Conservation (phyloP, 2,797 vertebrate genomes). For the Denticeps clupeoides region DNA sequence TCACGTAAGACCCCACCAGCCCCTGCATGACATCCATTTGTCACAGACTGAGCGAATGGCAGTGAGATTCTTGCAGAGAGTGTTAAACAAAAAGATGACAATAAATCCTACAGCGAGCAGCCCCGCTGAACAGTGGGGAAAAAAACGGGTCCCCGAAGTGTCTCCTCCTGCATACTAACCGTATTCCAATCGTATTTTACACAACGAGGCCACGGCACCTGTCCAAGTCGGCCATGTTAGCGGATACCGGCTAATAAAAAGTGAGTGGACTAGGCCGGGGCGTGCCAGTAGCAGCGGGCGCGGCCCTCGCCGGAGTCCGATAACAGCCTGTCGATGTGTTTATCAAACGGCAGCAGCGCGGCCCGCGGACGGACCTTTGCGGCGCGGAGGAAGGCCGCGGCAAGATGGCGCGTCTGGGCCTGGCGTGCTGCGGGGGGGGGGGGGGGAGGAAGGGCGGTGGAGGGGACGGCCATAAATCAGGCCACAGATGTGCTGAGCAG, state of each 20-base stretch:
- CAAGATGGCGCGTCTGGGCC: too few relatives aligned
- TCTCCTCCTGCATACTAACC: neutral
- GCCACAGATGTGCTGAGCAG: neutral
- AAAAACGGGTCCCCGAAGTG: slow-evolving; percentile 1
- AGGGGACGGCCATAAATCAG: slow-evolving; percentile 1
- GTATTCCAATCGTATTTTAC: slow-evolving; percentile 1
- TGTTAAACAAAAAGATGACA: neutral
- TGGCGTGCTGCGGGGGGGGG: neutral
- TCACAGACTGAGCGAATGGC: neutral
- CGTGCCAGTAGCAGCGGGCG: neutral
- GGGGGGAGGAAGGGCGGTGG: neutral
- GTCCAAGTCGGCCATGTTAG: slow-evolving; percentile 1
- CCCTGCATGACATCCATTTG: neutral
- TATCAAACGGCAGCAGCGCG: neutral
- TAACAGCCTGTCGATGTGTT: neutral
- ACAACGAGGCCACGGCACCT: neutral
- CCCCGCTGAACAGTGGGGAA: neutral
- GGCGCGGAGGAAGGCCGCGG: neutral
- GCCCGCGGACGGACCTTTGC: neutral
- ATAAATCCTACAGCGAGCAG: slow-evolving; percentile 14
- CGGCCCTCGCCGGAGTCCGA: neutral
- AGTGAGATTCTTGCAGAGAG: neutral
- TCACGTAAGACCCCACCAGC: too few relatives aligned
- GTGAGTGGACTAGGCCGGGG: neutral
- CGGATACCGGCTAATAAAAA: neutral